Percentiles rank a stretch among this genome's conserved stretches.
phyloP scores from a whole-genome alignment of 2,113 vertebrate genomes.

The Pterocles orientalis region DNA sequence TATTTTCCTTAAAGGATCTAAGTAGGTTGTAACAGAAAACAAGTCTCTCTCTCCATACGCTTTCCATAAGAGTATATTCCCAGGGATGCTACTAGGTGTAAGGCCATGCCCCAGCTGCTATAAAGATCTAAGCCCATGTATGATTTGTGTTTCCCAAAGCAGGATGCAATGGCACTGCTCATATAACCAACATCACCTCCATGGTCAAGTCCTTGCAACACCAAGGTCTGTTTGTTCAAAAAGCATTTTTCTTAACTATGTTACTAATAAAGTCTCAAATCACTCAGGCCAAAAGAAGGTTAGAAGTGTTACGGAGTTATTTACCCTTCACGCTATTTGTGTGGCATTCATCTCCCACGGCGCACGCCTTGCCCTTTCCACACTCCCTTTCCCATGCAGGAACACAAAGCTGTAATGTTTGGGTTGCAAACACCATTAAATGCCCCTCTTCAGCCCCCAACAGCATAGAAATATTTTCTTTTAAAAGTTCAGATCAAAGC shows the following conservation, averaged over 20 bases:
- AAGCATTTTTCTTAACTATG: constrained; percentile 24
- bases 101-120: neutral
- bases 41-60: fast-evolving
- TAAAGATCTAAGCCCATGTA: neutral
- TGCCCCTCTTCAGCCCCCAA: constrained; percentile 50
- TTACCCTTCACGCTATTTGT: constrained; percentile 42
- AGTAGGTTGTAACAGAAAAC: neutral
- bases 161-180: neutral
- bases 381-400: constrained; percentile 46
- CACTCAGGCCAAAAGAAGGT: neutral
- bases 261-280: constrained; percentile 5
- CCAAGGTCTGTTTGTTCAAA: constrained; percentile 24
- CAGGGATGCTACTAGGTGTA: neutral
- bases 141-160: neutral
- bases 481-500: constrained; percentile 65
- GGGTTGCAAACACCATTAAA: constrained; percentile 62
- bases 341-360: constrained; percentile 42
- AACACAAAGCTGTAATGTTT: constrained; percentile 60
- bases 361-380: constrained; percentile 39
- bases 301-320: constrained; percentile 40
- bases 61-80: neutral
- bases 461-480: constrained; percentile 66
- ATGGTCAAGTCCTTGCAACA: constrained; percentile 4
- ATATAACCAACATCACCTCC: neutral
- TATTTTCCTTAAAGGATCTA: neutral